Evolutionary conservation across 1,140 invertebrate species (phyloP).

Genomic region (Archivesica marissinica): DNA sequence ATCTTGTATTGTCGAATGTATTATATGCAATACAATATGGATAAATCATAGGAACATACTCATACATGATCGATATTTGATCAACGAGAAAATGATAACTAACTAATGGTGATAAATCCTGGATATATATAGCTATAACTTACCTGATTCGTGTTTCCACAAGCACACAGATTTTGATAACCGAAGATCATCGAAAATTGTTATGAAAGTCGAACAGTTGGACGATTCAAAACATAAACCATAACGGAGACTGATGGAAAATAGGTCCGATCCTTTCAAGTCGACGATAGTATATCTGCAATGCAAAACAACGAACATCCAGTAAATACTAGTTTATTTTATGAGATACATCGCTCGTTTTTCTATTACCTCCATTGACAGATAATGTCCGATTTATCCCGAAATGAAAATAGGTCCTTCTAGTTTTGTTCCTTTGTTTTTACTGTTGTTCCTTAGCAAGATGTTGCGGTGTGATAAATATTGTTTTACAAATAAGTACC

Average conservation of each 20-base stretch:
- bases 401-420: neutral
- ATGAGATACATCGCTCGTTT: neutral
- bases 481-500: no score
- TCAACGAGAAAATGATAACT: no score
- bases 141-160: neutral
- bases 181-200: neutral
- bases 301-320: neutral
- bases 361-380: no score
- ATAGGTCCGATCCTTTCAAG: neutral
- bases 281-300: conserved; percentile 2
- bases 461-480: no score
- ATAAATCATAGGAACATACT: no score
- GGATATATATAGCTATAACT: neutral
- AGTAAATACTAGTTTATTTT: neutral
- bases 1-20: no score
- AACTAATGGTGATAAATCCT: neutral
- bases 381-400: neutral
- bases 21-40: no score
- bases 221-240: neutral
- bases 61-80: no score
- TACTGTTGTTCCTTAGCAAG: no score
- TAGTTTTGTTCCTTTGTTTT: neutral
- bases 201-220: neutral
- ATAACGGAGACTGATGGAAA: neutral
- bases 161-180: neutral